A percentile compares a stretch with the other conserved stretches of the same genome.
phyloP scores from a whole-genome alignment of 1,140 invertebrate genomes.

The Pseudobourletiella spinata region DNA sequence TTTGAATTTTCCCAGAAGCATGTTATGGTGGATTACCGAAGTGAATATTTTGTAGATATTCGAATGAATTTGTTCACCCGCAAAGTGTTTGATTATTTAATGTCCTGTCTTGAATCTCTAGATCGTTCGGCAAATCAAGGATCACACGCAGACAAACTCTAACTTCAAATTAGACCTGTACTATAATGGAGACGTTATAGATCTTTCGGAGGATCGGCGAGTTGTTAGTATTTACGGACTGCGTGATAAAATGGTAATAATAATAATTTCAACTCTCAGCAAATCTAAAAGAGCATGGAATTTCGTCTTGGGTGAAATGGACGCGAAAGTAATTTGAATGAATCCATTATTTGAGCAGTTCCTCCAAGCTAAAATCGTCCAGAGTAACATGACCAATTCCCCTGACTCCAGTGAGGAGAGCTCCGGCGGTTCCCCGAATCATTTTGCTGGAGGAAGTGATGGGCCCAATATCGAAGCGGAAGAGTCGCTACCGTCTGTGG shows the following conservation, averaged over 20 bases:
- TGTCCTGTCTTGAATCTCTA: conserved; percentile 9
- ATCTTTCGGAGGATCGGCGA: conserved; percentile 78
- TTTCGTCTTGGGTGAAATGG: no score
- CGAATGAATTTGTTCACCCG: no score
- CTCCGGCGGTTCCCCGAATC: conserved; percentile 76
- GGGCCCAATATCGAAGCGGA: conserved; percentile 73
- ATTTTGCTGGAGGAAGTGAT: conserved; percentile 50
- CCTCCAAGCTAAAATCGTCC: conserved; percentile 75
- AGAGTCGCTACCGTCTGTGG: conserved; percentile 80
- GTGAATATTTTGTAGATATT: no score
- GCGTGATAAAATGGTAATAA: conserved; percentile 80
- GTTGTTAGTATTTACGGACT: conserved; percentile 76
- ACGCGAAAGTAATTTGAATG: no score
- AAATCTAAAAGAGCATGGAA: no score
- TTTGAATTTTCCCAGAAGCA: no score
- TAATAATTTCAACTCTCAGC: no score
- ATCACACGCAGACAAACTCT: conserved; percentile 33
- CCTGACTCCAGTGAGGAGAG: conserved; percentile 80
- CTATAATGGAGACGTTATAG: conserved; percentile 78
- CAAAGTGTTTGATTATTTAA: neutral
- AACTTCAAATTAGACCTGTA: conserved; percentile 75
- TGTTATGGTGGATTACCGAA: no score
- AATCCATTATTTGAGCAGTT: no score
- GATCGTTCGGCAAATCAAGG: conserved; percentile 33
- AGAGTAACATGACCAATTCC: conserved; percentile 71